Percentiles rank a stretch among this genome's conserved stretches.
Evolutionary conservation across 2,113 vertebrate genomes (phyloP).

Genomic region (Cottus gobio): DNA sequence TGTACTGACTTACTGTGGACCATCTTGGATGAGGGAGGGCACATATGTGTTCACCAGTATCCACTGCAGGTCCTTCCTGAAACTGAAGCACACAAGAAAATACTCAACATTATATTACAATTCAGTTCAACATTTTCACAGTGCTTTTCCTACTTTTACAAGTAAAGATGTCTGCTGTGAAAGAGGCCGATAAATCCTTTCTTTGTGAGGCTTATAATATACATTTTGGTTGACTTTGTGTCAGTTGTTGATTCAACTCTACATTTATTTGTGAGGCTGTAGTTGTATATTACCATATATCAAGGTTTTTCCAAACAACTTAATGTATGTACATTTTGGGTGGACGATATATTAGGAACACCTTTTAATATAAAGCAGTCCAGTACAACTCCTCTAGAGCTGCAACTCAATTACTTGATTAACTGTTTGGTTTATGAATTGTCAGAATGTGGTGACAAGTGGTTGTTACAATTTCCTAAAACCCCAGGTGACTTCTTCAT

Average conservation of each 20-base stretch:
- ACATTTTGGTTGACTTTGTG: conserved; percentile 16
- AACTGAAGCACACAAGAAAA: conserved; percentile 77
- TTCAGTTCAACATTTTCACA: neutral
- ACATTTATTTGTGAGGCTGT: neutral
- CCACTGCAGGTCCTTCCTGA: conserved; percentile 88
- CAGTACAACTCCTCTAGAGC: neutral
- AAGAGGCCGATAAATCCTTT: neutral
- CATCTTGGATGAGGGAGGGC: conserved; percentile 92
- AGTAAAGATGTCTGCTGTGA: too few relatives aligned
- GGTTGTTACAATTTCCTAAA: neutral
- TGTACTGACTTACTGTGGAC: conserved; percentile 88
- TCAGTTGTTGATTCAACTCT: conserved; percentile 31
- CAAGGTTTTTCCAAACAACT: neutral
- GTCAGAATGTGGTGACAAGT: neutral
- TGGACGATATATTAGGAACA: neutral
- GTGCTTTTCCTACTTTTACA: neutral
- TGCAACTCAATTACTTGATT: neutral
- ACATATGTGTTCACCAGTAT: conserved; percentile 88
- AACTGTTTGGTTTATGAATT: neutral
- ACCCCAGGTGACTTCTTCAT: neutral
- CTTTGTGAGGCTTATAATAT: neutral
- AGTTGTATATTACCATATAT: neutral
- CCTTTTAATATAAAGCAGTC: neutral
- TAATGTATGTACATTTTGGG: neutral
- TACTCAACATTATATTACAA: neutral